These are phyloP conservation scores for Scalopus aquaticus DNA, from an alignment of 2,113 vertebrate species.

Conservation along the genomic window DNA sequence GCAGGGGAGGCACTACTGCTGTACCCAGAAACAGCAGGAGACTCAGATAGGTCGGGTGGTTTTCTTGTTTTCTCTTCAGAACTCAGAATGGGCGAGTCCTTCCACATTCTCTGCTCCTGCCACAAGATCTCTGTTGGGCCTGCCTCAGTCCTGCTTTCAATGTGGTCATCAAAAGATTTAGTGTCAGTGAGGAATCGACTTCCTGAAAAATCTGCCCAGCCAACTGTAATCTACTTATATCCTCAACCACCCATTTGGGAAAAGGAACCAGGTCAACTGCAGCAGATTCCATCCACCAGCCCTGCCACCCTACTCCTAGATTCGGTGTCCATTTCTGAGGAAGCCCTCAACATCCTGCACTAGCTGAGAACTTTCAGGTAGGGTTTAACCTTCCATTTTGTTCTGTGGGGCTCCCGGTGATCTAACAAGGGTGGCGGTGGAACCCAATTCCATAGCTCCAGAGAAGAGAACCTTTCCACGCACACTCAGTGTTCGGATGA, in stretches of 20 bases:
- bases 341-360: rapidly evolving
- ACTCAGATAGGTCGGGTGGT: neutral
- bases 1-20: neutral
- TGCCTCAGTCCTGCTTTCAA: neutral
- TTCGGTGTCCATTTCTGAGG: neutral
- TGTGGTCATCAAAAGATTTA: neutral
- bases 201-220: neutral
- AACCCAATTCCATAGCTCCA: neutral
- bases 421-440: neutral
- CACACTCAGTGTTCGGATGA: neutral
- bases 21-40: no score
- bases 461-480: neutral
- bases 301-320: no score
- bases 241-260: neutral
- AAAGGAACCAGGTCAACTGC: neutral
- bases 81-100: neutral
- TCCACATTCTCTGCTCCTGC: neutral
- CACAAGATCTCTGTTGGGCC: neutral
- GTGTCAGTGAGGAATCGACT: neutral
- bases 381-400: neutral
- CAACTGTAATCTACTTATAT: neutral
- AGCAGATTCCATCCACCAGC: neutral
- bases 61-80: neutral
- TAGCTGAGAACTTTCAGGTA: neutral
- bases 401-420: neutral